Evolutionary conservation across 2,113 vertebrate species (phyloP).

Genomic region (Brachionichthys hirsutus): DNA sequence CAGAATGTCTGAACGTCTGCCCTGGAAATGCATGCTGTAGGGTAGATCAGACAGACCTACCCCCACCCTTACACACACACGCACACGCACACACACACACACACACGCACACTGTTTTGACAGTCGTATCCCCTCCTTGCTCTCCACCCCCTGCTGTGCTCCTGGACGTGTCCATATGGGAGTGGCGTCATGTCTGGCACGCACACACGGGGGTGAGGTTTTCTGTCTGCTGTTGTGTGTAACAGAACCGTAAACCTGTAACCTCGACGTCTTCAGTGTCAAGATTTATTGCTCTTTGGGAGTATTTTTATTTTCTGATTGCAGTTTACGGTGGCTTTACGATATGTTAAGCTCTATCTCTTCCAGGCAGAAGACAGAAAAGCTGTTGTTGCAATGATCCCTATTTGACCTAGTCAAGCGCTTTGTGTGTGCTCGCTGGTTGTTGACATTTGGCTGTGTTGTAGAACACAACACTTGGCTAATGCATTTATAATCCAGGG

Average conservation of each 20-base stretch:
- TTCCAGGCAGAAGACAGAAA: conserved; percentile 5
- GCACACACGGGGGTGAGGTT: conserved; percentile 32
- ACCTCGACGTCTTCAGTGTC: background rate
- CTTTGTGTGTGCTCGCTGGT: conserved; percentile 40
- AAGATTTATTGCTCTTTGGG: background rate
- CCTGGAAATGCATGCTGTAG: conserved; percentile 23
- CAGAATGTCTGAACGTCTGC: conserved; percentile 21
- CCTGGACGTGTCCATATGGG: conserved; percentile 54
- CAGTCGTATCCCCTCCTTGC: conserved; percentile 31
- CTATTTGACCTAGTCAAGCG: conserved; percentile 31
- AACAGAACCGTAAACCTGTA: conserved; percentile 31
- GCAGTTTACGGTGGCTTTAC: background rate
- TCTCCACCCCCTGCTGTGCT: conserved; percentile 44
- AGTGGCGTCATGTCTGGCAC: conserved; percentile 59
- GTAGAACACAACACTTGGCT: conserved; percentile 41
- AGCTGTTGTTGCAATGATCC: conserved; percentile 34
- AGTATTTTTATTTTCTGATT: conserved; percentile 4
- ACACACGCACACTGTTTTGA: conserved; percentile 34
- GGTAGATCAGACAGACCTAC: conserved; percentile 25
- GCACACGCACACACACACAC: background rate
- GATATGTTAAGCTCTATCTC: background rate
- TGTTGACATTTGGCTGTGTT: conserved; percentile 57
- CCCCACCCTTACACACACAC: background rate
- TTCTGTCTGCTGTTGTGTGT: conserved; percentile 50
- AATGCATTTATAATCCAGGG: conserved; percentile 55